Base-by-base conservation (phyloP, 1,140 invertebrate genomes). In the Penaeus japonicus region DNA sequence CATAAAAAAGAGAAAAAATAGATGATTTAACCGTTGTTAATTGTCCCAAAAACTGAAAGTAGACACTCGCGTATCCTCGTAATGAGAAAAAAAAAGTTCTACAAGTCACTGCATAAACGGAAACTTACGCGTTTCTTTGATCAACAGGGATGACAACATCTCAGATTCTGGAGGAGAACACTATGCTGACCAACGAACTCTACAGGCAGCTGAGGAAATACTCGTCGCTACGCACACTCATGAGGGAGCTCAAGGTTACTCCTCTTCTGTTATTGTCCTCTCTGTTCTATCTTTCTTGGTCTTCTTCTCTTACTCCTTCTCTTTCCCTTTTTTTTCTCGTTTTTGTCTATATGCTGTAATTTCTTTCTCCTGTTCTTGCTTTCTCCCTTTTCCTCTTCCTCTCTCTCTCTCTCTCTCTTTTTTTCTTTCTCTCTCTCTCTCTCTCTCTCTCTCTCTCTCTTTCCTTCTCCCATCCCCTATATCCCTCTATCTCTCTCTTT, bases 131-230 rank as follows among this genome's bases (percentile, higher is more conserved):
- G n/a, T 22, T 22, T 30, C 5, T 2, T 47, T 24, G 4, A 22
- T 22, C 94, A 95, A 75, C 93, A 98, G 97, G 96, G 92, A 96
- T 97, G 96, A 97, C 96, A 84, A 97, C 96, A 62, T 95, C 96
- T n/a, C 96, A 97, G 93, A 97, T 98, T 90, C 96, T 97, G 92
- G 94, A 95, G 15, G 97, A 98, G 92, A 98, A 98, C 92, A 98
- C 96, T n/a, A 96, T 97, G 93, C 95, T 98, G 95, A 98, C 96
- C 90, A 98, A 98, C 92, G 97, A 98, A 92, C 94, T 98, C 75
- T 98, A 98, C 92, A 95, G 97, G 91, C 94, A 98, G 80, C 93
- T 98, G 80, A 98, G 98, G 93, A 98, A 98, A 92, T 98, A 98
- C 92, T 95, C 96, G 7, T 97, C 96, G 70, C 93, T 98, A 75